These are phyloP conservation scores for Myodes glareolus DNA, from an alignment of 2,113 vertebrate species.

Conservation along the genomic window DNA sequence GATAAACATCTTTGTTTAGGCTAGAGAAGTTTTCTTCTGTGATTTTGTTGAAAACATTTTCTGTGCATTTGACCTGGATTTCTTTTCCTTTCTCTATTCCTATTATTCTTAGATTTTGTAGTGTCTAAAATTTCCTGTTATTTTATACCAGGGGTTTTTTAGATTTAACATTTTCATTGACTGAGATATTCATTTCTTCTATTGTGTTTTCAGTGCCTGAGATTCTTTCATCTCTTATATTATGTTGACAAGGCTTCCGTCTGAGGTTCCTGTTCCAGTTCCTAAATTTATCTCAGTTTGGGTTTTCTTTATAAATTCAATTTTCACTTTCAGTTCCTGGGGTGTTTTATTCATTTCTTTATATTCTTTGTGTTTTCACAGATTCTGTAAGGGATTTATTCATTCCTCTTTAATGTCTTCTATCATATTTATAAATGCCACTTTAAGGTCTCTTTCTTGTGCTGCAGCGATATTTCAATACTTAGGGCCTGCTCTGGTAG, in stretches of 20 bases:
- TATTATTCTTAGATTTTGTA: background rate
- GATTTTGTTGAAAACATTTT: background rate
- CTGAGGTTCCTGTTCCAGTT: background rate
- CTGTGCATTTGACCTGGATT: background rate
- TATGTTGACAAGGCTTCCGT: background rate
- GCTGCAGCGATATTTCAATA: background rate
- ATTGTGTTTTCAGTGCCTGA: background rate
- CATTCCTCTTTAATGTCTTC: background rate
- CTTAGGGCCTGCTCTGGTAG: background rate
- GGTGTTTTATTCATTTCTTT: background rate
- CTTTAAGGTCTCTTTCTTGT: background rate
- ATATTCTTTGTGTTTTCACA: background rate
- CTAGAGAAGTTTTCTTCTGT: background rate
- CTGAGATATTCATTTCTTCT: background rate
- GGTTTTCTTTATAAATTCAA: background rate
- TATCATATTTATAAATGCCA: background rate
- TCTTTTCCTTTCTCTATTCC: background rate
- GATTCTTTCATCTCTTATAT: background rate
- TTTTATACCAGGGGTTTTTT: background rate
- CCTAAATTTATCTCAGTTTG: background rate
- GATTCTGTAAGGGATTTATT: background rate
- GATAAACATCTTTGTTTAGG: background rate
- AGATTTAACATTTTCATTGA: background rate
- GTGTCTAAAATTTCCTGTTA: background rate
- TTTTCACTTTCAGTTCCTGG: background rate